Evolutionary conservation across 2,888 invertebrate species (phyloP), one percentile per base, ranked within the genome.

Genomic region (Sussaba pulchella): DNA sequence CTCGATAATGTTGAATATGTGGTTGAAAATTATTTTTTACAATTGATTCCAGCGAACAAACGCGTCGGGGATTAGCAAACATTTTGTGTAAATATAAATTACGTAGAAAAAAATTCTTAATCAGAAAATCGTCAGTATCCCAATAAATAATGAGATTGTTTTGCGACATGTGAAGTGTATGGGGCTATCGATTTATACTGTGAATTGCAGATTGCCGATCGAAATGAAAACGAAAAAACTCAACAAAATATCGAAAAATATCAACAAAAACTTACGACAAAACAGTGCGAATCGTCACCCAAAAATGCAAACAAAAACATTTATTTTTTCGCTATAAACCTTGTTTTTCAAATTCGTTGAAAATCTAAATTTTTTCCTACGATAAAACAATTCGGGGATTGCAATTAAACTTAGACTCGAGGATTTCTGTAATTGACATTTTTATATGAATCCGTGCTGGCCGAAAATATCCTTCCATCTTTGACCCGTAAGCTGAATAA

Each of bases 401-500:
- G 9, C 17, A 1, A 12, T 17, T 31, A 21, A 19, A 10, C 2
- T 21, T 6, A 21, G 10, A 50, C 1, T 10, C 0, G 8, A 50
- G 21, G 2, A 50, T 50, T 50, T 2, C 9, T 10, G 12, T 50
- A 2, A 1, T 54, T 54, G 12, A n/a, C 12, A 54, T 43, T 26
- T 39, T 43, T 6, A n/a, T 41, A 31, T 17, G 6, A 14, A 39
- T 50, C n/a, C 14, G 14, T 24, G 31, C 17, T 4, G 19, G 12
- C 9, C 57, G 47, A 14, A 21, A 14, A 63, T 36, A 24, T 36
- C 39, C 10, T 19, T 14, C 10, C 39, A 52, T 41, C 45, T 45
- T 43, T 19, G 45, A 12, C 31, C 14, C 17, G 26, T 41, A 45
- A 24, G 36, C 31, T 78, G 74, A 78, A 78, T 78, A 70, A 69